Evolutionary conservation across 2,888 invertebrate genomes (phyloP), one percentile per base, ranked within the genome.

Genomic region (Priocnemis perturbator): DNA sequence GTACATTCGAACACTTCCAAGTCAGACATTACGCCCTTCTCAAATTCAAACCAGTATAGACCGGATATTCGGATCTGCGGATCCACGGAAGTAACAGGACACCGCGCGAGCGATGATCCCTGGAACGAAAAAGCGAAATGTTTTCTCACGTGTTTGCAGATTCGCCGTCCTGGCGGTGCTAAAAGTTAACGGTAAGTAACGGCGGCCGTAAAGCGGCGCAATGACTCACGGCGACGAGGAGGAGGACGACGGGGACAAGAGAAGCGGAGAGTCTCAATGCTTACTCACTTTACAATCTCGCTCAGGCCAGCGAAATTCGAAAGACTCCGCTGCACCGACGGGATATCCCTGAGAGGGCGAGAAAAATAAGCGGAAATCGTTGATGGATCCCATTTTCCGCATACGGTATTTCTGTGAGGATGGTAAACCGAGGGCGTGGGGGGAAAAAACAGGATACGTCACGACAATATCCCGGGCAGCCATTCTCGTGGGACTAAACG

Each of bases 151-250:
- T 74, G 71, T 55, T 70, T 56, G 57, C 73, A 70, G 69, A 73
- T 70, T 69, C 71, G 45, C 48, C 69, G 68, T 78, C 68, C 66
- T 66, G 50, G 50, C 66, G 65, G 65, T 55, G 77, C 69, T 74
- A 78, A 79, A 71, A 76, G 70, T 65, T 78, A 79, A 74, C 78
- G 77, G 79, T 79, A 77, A 70, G 59, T 67, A 70, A 67, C 74
- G 67, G 64, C 65, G 63, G 58, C 64, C 55, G 57, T 56, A 57
- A 61, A 62, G 52, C 61, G 60, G 55, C 62, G 64, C 64, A 66
- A 76, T 78, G 78, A 76, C 50, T 78, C 75, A 77, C 67, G 48
- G 53, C 53, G 26, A 26, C 52, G 60, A 55, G 15, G 57, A 37
- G 1, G 37, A 37, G 11, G 37, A 19, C 45, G 7, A 20, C 61